Percentiles rank a stretch among this genome's conserved stretches.
phyloP scores from a whole-genome alignment of 2,888 invertebrate species.

The Machimus rusticus region DNA sequence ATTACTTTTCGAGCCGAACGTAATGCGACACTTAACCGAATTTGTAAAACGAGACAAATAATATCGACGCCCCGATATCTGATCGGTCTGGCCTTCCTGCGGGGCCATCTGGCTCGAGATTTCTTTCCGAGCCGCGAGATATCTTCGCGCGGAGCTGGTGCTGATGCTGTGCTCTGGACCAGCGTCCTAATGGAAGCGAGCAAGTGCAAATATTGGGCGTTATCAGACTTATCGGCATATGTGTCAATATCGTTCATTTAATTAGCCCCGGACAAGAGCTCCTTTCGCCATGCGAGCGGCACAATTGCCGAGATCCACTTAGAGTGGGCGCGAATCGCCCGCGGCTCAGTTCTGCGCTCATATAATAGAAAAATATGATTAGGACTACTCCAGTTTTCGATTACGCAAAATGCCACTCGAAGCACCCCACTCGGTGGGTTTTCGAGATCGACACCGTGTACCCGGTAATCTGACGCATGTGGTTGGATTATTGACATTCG shows the following conservation, averaged over 20 bases:
- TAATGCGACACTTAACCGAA: constrained; percentile 45
- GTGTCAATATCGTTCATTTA: constrained; percentile 47
- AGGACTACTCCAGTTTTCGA: constrained; percentile 18
- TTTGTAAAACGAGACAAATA: constrained; percentile 44
- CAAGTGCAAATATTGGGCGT: constrained; percentile 44
- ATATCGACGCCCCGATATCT: constrained; percentile 45
- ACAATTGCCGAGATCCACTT: constrained; percentile 26
- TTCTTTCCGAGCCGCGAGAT: neutral
- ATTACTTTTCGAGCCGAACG: constrained; percentile 8
- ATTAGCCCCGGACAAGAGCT: constrained; percentile 26
- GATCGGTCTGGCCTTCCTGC: constrained; percentile 32
- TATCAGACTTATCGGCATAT: constrained; percentile 47
- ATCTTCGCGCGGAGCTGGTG: neutral
- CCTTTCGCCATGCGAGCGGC: neutral
- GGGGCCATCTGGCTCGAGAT: constrained; percentile 36
- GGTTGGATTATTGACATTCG: constrained; percentile 50
- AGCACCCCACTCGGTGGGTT: neutral
- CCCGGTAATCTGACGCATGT: constrained; percentile 51
- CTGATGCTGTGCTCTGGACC: neutral
- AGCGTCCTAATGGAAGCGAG: neutral
- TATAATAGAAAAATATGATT: constrained; percentile 42
- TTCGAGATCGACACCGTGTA: constrained; percentile 41
- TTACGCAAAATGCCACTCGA: constrained; percentile 31
- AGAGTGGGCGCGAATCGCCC: constrained; percentile 4
- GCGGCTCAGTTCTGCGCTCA: neutral